Base-by-base conservation (phyloP, 1,140 invertebrate species). In the Drosophila pectinifera region DNA sequence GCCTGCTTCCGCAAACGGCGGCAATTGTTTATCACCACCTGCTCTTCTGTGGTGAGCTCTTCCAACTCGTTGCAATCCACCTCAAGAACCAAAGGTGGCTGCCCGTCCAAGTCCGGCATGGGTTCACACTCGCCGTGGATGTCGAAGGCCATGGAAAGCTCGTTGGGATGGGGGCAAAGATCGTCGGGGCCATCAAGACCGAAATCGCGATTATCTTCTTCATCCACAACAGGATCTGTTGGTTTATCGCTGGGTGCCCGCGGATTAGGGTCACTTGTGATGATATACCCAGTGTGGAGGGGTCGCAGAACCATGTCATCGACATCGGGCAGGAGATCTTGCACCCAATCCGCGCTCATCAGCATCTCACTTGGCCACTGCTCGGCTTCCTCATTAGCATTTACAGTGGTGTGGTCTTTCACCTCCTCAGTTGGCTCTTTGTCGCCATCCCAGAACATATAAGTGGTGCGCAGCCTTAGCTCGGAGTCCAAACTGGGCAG, bases 111-210 rank as follows among this genome's bases (percentile, higher is more conserved):
- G 5, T 79, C 58, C 5, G 85, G 91, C 58, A 91, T 56, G 10
- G 92, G 91, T 34, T 92, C 91, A 34, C 90, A 91, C 11, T 91
- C 86, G 1, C 91, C 92, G 65, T 92, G 89, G 0, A 92, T 90
- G 43, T 92, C 92, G 36, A 92, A 92, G 8, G 80, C 90, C 78
- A 92, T 77, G 0, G 79, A 90, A 3, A 92, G 41, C 38, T 89
- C 84, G 14, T 55, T 70, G 7, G 80, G 73, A 73, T 84, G 77
- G 3, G 73, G 62, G 54, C 67, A 80, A 16, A 88, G 70, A 26
- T 83, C 68, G n/a, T 77, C 61, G 0, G 22, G 43, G 48, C 70
- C 56, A n/a, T 75, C 70, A 7, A 54, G 16, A 0, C 51, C 73
- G 0, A 49, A 36, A 26, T 73, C 73, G 1, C 59, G 61, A 16